Conservation (phyloP, 2,888 invertebrate genomes). For the Macrophya alboannulata region DNA sequence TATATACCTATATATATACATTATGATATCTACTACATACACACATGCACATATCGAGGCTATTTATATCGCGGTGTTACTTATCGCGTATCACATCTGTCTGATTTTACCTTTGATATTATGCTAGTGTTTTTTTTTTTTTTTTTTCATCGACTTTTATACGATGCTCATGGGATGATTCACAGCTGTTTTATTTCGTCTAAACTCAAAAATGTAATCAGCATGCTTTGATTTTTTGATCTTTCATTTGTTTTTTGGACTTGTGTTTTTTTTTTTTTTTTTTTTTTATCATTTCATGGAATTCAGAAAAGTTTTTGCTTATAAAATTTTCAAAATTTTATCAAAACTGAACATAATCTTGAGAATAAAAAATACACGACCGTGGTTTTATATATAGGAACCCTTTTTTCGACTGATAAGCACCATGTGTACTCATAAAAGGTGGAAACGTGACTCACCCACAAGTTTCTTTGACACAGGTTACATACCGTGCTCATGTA, state of each 20-base stretch:
- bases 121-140: no score
- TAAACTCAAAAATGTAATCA: background rate
- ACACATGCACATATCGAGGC: background rate
- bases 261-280: background rate
- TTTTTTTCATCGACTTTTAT: no score
- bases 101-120: constrained; percentile 8
- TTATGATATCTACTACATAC: background rate
- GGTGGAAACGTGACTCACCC: constrained; percentile 16
- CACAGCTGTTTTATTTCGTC: background rate
- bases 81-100: constrained; percentile 24
- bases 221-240: background rate
- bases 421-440: background rate
- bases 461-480: background rate
- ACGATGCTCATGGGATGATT: background rate
- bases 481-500: background rate
- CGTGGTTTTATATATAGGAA: no score
- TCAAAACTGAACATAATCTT: no score
- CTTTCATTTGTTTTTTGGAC: background rate
- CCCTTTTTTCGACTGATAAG: background rate
- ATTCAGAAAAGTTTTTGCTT: background rate
- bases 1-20: background rate
- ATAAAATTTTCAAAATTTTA: no score
- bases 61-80: constrained; percentile 7
- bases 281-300: background rate
- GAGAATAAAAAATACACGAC: no score